Evolutionary conservation across 2,888 invertebrate species (phyloP), one percentile per base, ranked within the genome.

Genomic region (Xylota segnis): DNA sequence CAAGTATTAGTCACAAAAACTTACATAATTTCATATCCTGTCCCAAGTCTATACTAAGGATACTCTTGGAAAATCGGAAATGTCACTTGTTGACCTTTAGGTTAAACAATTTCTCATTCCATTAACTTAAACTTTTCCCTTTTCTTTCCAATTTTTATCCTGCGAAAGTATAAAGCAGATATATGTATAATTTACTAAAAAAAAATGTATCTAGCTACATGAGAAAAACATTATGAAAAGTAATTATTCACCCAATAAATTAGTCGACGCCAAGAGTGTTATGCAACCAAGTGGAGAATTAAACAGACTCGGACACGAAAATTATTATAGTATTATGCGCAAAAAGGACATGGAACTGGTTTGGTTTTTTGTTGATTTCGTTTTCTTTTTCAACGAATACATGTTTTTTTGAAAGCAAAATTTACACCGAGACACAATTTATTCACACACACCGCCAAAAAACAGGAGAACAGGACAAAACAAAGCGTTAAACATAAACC

Each of bases 21-120:
- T 79, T 79, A 79, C 79, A 79, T 79, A 79, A 79, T 58, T 56
- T 14, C 10, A 65, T 14, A 50, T 29, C 65, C 58, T 58, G 72
- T 79, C 18, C 50, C 72, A 58, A 34, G 56, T 66, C 14, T 40
- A 14, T 68, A 3, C 59, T 9, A 58, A 43, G 34, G 56, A 54
- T 16, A 37, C n/a, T 40, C 37, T 18, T 27, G 47, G 40, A 9
- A 34, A 50, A 32, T 27, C 14, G 27, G 37, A 45, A 70, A 66
- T 66, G 72, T 79, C 79, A 79, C 79, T 79, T 79, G 79, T 79
- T 79, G 79, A 72, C 72, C 79, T 79, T 72, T 79, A 59, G 34
- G 45, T 66, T n/a, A 14, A 72, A 65, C 79, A 43, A 6, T 37
- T 47, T 40, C 7, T n/a, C 47, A 58, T 65, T 50, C 1, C 37